phyloP scores from a whole-genome alignment of 2,888 invertebrate genomes.

The Troides aeacus region DNA sequence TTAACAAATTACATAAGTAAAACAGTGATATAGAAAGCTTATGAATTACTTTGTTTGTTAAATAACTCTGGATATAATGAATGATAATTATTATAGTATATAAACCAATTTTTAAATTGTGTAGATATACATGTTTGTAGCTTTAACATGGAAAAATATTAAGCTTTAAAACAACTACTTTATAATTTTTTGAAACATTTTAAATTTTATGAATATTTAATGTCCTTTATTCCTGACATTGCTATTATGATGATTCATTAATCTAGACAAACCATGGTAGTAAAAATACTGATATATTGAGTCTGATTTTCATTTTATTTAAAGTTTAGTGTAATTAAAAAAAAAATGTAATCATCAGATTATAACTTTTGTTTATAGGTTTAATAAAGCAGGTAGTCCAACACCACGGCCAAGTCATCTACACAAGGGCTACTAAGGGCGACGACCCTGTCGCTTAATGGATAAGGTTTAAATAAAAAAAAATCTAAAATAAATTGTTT shows the following conservation, averaged over 20 bases:
- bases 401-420: slow-evolving; percentile 97
- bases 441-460: slow-evolving; percentile 90
- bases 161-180: background rate
- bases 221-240: background rate
- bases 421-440: slow-evolving; percentile 97
- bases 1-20: no score
- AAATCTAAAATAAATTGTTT: slow-evolving; percentile 36
- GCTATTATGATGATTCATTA: slow-evolving; percentile 57
- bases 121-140: no score
- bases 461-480: slow-evolving; percentile 67
- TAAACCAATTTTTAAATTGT: no score
- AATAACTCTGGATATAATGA: no score
- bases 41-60: no score
- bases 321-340: background rate
- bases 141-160: no score
- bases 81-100: no score
- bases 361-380: slow-evolving; percentile 77
- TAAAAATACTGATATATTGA: slow-evolving; percentile 82
- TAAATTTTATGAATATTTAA: background rate
- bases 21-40: no score
- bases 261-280: slow-evolving; percentile 64
- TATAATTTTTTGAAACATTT: background rate
- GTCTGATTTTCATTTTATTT: slow-evolving; percentile 61
- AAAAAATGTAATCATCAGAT: background rate
- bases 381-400: slow-evolving; percentile 97